phyloP scores from a whole-genome alignment of 2,888 invertebrate genomes.

The Geotrupes spiniger region DNA sequence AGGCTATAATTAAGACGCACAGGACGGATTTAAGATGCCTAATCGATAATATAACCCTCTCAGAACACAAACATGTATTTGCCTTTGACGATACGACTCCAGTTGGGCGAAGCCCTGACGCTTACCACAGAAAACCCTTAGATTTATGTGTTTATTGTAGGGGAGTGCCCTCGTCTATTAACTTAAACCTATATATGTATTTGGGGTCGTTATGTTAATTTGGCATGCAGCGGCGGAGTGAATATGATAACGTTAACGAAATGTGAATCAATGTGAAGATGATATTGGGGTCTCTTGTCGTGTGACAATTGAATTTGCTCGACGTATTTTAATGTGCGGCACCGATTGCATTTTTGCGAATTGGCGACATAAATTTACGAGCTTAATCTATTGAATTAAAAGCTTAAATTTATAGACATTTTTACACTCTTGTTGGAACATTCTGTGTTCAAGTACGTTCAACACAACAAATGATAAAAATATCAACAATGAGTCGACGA shows the following conservation, averaged over 20 bases:
- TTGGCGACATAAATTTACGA: no score
- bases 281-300: constrained; percentile 4
- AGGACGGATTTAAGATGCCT: no score
- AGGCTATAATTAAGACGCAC: no score
- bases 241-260: constrained; percentile 62
- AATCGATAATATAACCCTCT: no score
- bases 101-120: neutral
- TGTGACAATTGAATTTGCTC: constrained; percentile 1
- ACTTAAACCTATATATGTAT: constrained; percentile 43
- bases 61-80: neutral
- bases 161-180: constrained; percentile 35
- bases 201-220: constrained; percentile 45
- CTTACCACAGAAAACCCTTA: constrained; percentile 19
- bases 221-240: constrained; percentile 26
- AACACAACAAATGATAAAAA: no score
- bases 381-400: no score
- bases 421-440: no score
- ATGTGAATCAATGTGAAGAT: constrained; percentile 10
- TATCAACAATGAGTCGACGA: no score
- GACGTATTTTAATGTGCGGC: no score
- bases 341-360: no score
- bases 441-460: no score
- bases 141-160: constrained; percentile 32
- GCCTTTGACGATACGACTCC: constrained; percentile 1
- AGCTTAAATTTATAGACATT: no score